Base-by-base conservation (phyloP, 2,888 invertebrate genomes). In the Sisyra terminalis region DNA sequence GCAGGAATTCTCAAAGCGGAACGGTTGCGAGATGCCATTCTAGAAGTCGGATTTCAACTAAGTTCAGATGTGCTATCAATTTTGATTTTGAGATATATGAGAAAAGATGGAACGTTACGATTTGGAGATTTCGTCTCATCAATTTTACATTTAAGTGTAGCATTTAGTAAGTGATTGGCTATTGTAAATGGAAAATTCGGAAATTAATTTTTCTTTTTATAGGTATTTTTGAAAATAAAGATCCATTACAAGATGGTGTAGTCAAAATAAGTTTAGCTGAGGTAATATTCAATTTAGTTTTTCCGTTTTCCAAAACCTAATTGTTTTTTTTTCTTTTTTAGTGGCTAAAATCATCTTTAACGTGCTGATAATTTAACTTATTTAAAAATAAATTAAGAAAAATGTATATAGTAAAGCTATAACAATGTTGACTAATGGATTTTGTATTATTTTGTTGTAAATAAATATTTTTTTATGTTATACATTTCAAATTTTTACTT, bases 81-180 rank as follows among this genome's bases (percentile, higher is more conserved):
- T 39, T 67, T 92, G 7, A 79, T 89, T 46, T 68, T 90, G 48
- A 70, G 88, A 47, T 90, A 89, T 53, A 90, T 90, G 82, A 71
- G 90, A 49, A 90, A 90, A 59, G 92, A 92, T 58, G 90, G 90
- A 31, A 90, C 89, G 44, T 67, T 92, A 36, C 68, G 92, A 50
- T 86, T 92, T 55, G 90, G 90, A 8, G 92, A 92, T 60, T 92
- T 90, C 57, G 89, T 90, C 2, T 85, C 86, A 1, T 84, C 88
- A 35, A 84, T 92, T 52, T 67, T 92, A 53, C 88, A 89, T 57
- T 67, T 92, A 46, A 87, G 85, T 50, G 78, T 88, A 41, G 86
- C 89, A 13, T 92, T 92, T 59, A 81, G 89, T 85, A 68, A 75
- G 73, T 63, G 48, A 15, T 24, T 24, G 24, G 5, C 24, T 24